These are phyloP conservation scores for Harpagifer antarcticus DNA, from an alignment of 2,797 vertebrate genomes.

Conservation along the genomic window DNA sequence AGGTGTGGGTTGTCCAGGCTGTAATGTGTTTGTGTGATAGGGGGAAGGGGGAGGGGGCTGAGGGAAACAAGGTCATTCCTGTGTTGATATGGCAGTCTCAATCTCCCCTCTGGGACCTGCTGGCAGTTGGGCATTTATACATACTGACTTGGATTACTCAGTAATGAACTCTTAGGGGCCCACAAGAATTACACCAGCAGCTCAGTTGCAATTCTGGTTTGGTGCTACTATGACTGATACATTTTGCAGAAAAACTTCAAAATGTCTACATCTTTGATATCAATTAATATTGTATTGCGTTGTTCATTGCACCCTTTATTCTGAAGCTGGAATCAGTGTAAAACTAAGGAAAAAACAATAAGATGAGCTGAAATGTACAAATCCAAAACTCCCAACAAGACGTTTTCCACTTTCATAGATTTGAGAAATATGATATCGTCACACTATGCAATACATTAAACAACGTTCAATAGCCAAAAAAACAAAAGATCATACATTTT, in stretches of 20 bases:
- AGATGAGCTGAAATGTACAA: neutral
- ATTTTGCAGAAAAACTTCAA: neutral
- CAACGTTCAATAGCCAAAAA: too few relatives aligned
- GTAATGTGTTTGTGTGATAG: slow-evolving; percentile 65
- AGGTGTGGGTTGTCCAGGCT: slow-evolving; percentile 63
- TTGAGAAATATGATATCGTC: neutral
- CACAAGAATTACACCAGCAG: slow-evolving; percentile 53
- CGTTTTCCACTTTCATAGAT: neutral
- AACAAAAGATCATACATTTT: too few relatives aligned
- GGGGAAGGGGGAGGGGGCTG: slow-evolving; percentile 44
- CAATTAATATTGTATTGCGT: too few relatives aligned
- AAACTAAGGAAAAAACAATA: neutral
- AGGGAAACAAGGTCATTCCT: slow-evolving; percentile 71
- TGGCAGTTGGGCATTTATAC: slow-evolving; percentile 66
- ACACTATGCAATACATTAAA: too few relatives aligned
- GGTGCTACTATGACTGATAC: neutral
- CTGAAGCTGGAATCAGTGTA: neutral
- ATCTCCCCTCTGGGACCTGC: slow-evolving; percentile 74
- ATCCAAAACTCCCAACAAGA: neutral
- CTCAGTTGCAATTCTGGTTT: slow-evolving; percentile 41
- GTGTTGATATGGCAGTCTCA: slow-evolving; percentile 74
- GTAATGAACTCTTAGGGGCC: slow-evolving; percentile 49
- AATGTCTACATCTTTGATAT: neutral
- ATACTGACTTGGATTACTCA: slow-evolving; percentile 72
- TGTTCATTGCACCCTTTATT: neutral